phyloP scores from a whole-genome alignment of 2,113 vertebrate species.

The Rana temporaria region DNA sequence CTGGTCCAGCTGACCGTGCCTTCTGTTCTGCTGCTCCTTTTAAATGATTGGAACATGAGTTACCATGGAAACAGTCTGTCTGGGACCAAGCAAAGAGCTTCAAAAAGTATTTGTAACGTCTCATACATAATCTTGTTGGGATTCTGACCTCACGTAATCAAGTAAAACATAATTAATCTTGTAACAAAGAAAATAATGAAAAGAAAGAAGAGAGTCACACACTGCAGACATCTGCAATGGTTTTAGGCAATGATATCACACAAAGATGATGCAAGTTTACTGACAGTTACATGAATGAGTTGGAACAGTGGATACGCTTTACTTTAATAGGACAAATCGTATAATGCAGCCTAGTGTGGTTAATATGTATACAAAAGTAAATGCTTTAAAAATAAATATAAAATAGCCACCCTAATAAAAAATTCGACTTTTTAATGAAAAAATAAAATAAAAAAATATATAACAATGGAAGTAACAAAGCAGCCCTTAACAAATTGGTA shows the following conservation, averaged over 20 bases:
- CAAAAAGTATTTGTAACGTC: neutral
- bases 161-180: neutral
- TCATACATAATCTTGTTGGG: neutral
- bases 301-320: neutral
- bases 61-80: constrained; percentile 63
- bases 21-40: constrained; percentile 61
- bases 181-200: neutral
- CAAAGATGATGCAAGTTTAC: constrained; percentile 21
- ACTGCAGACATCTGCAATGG: neutral
- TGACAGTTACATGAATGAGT: neutral
- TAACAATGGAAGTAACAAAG: no score
- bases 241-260: constrained; percentile 7
- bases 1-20: constrained; percentile 46
- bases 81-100: neutral
- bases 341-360: no score
- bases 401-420: no score
- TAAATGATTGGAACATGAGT: constrained; percentile 63
- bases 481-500: no score
- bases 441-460: no score
- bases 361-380: no score
- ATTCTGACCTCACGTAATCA: constrained; percentile 12
- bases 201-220: constrained; percentile 4
- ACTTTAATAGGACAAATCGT: no score
- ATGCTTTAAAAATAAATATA: no score
- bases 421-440: no score